These are phyloP conservation scores for Corythornis cristatus DNA, from an alignment of 2,113 vertebrate species.

Conservation along the genomic window DNA sequence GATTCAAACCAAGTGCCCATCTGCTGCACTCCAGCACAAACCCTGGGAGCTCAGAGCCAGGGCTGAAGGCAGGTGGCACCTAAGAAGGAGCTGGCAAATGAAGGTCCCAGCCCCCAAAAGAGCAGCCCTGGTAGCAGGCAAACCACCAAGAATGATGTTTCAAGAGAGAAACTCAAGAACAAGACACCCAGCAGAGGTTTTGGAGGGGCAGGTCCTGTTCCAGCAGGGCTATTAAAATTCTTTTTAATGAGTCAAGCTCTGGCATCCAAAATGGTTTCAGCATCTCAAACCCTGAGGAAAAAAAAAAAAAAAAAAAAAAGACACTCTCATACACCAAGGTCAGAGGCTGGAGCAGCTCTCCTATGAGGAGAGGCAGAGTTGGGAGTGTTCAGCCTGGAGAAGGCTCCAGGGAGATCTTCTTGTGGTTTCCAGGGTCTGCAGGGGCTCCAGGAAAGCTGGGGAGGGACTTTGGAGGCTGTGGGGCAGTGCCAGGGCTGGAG, in stretches of 20 bases:
- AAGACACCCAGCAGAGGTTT: not conserved
- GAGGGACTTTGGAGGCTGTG: too few species aligned
- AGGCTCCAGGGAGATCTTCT: too few species aligned
- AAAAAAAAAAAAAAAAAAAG: not conserved
- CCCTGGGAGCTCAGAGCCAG: not conserved
- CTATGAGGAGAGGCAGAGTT: too few species aligned
- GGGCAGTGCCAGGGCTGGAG: too few species aligned
- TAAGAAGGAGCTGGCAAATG: not conserved
- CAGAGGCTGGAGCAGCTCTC: too few species aligned
- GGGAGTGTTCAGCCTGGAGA: too few species aligned
- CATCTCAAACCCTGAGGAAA: not conserved
- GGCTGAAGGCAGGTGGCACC: not conserved
- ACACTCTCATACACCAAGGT: not conserved
- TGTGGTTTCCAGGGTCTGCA: too few species aligned
- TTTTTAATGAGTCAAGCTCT: not conserved
- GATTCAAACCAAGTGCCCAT: not conserved
- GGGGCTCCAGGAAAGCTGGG: too few species aligned
- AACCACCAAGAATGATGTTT: fast-evolving
- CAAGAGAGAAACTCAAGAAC: not conserved
- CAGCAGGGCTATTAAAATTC: not conserved
- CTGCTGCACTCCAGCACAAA: not conserved
- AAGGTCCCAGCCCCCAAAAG: not conserved
- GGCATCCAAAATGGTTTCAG: not conserved
- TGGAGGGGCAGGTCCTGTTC: not conserved
- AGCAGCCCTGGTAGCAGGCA: not conserved